Conservation (phyloP, 2,888 invertebrate species). For the Clanis bilineata region DNA sequence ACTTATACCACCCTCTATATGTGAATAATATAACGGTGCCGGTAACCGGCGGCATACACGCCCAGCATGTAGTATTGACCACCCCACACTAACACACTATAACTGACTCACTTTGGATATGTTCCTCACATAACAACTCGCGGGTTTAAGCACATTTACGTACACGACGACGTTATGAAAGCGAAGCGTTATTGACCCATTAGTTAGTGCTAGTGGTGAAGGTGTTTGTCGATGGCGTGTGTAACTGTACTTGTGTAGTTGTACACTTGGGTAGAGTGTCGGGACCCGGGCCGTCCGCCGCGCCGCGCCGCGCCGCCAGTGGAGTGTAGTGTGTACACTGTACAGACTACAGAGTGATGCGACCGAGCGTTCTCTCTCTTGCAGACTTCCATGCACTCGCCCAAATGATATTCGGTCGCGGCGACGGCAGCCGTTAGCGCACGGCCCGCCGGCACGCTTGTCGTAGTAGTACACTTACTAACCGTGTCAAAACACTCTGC, state of each 20-base stretch:
- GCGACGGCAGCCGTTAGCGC: constrained; percentile 82
- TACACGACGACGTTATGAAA: constrained; percentile 36
- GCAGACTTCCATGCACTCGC: constrained; percentile 90
- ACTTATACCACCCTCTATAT: constrained; percentile 37
- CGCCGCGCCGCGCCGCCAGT: constrained; percentile 16
- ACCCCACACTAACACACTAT: constrained; percentile 42
- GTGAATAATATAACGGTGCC: constrained; percentile 31
- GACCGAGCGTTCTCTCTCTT: constrained; percentile 79
- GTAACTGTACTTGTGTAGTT: not conserved
- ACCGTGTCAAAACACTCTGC: constrained; percentile 68
- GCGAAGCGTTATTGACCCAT: constrained; percentile 32
- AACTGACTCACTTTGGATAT: constrained; percentile 36
- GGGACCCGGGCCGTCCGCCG: constrained; percentile 26
- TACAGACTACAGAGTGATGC: constrained; percentile 50
- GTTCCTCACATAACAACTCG: constrained; percentile 21
- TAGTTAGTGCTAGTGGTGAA: constrained; percentile 20
- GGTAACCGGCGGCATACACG: constrained; percentile 23
- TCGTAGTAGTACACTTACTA: constrained; percentile 65
- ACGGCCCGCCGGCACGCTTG: constrained; percentile 56
- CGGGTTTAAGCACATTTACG: constrained; percentile 38
- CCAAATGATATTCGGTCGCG: constrained; percentile 86
- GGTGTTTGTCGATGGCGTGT: constrained; percentile 10
- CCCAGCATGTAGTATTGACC: constrained; percentile 40
- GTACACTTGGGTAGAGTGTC: not conserved
- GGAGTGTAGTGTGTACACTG: constrained; percentile 22